Evolutionary conservation across 2,888 invertebrate species (phyloP).

Genomic region (Eupithecia subumbrata): DNA sequence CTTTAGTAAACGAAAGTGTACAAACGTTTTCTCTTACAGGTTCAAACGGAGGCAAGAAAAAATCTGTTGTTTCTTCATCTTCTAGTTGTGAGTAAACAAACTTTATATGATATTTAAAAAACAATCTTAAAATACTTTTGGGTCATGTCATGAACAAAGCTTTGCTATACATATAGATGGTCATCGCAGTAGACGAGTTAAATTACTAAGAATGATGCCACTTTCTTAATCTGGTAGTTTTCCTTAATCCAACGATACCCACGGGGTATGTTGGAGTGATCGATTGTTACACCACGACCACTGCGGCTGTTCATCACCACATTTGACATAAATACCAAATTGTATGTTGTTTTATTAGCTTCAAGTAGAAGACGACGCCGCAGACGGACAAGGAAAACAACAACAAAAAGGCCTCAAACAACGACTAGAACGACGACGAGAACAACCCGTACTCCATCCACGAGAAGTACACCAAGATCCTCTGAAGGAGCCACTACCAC

Average conservation of each 20-base stretch:
- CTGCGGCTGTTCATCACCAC: too few relatives aligned
- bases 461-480: not conserved
- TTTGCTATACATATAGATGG: too few relatives aligned
- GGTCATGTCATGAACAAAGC: not conserved
- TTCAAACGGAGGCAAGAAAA: not conserved
- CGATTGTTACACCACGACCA: too few relatives aligned
- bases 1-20: not conserved
- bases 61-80: not conserved
- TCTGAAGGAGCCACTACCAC: not conserved
- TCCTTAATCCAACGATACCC: too few relatives aligned
- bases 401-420: not conserved
- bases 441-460: not conserved
- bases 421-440: not conserved
- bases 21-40: not conserved
- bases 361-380: slow-evolving; percentile 3
- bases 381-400: not conserved
- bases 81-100: not conserved
- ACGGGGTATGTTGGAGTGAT: too few relatives aligned
- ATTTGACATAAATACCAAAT: too few relatives aligned
- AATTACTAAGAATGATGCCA: too few relatives aligned
- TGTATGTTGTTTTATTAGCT: not conserved
- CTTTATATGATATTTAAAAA: not conserved
- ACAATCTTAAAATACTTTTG: not conserved
- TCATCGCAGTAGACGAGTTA: too few relatives aligned
- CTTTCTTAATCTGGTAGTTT: too few relatives aligned